Conservation (phyloP, 37 sponge, comb jelly and placozoan genomes). For the Beroe ovata region DNA sequence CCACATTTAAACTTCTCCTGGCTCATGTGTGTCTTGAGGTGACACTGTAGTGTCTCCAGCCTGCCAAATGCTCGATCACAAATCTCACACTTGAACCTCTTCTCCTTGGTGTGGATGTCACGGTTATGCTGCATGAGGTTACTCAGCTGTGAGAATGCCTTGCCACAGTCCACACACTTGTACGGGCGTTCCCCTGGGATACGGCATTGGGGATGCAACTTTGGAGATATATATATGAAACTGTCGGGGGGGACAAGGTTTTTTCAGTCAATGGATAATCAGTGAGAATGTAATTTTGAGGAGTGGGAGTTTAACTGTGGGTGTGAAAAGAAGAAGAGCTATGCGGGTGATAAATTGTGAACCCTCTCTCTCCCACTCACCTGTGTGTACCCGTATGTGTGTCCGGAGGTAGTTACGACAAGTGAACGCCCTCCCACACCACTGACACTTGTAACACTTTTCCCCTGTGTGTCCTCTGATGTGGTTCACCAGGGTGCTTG, state of each 20-base stretch:
- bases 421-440: slow-evolving; percentile 61
- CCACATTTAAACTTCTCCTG: slow-evolving; percentile 2
- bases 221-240: too few relatives aligned
- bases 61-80: slow-evolving; percentile 49
- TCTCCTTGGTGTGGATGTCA: slow-evolving; percentile 66
- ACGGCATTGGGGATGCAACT: too few relatives aligned
- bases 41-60: slow-evolving; percentile 61
- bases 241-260: too few relatives aligned
- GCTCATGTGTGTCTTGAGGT: slow-evolving; percentile 19
- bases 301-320: too few relatives aligned
- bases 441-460: slow-evolving; percentile 67
- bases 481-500: slow-evolving; percentile 62
- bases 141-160: slow-evolving; percentile 64
- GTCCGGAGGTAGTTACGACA: slow-evolving; percentile 59
- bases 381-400: slow-evolving; percentile 62
- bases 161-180: slow-evolving; percentile 66
- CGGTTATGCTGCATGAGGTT: slow-evolving; percentile 63
- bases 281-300: too few relatives aligned
- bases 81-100: slow-evolving; percentile 62
- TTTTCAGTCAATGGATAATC: too few relatives aligned
- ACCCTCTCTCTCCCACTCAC: too few relatives aligned
- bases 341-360: too few relatives aligned
- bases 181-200: slow-evolving; percentile 56
- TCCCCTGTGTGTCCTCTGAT: slow-evolving; percentile 55
- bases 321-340: too few relatives aligned